A percentile compares a stretch with the other conserved stretches of the same genome.
Evolutionary conservation across 2,113 vertebrate genomes (phyloP).

Genomic region (Caranx ignobilis): DNA sequence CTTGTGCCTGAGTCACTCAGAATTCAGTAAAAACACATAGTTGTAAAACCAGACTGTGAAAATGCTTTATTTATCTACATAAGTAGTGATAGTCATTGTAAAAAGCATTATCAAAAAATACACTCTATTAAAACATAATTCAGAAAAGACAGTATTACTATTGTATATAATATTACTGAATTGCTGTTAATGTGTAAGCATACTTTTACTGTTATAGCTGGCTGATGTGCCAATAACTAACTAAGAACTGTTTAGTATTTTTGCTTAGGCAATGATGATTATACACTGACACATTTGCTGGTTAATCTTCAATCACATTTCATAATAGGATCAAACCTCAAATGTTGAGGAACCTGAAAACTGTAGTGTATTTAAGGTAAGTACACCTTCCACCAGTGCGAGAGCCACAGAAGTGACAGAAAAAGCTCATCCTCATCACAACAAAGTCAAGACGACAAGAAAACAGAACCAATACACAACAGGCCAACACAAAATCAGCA

Average conservation of each 20-base stretch:
- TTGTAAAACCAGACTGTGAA: no score
- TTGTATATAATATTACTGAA: no score
- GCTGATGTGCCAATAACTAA: not conserved
- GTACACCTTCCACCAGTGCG: not conserved
- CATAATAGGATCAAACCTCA: not conserved
- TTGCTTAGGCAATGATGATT: not conserved
- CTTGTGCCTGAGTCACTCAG: not conserved
- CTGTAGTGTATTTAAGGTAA: not conserved
- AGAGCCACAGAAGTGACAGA: not conserved
- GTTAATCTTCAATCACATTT: not conserved
- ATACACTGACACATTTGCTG: not conserved
- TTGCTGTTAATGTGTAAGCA: no score
- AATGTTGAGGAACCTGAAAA: not conserved
- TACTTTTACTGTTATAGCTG: no score
- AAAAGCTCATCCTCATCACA: constrained; percentile 21
- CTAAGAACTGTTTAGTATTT: not conserved
- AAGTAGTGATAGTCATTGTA: no score
- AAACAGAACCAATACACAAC: constrained; percentile 27
- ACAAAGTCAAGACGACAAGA: constrained; percentile 28
- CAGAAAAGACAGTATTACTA: no score
- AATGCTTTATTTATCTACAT: no score
- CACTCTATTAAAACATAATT: no score
- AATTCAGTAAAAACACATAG: not conserved
- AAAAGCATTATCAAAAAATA: no score
- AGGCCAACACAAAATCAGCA: constrained; percentile 48